Percentiles rank a stretch among this genome's conserved stretches.
These are phyloP conservation scores for Morpho achilles DNA, from an alignment of 2,888 invertebrate species.

Conservation along the genomic window DNA sequence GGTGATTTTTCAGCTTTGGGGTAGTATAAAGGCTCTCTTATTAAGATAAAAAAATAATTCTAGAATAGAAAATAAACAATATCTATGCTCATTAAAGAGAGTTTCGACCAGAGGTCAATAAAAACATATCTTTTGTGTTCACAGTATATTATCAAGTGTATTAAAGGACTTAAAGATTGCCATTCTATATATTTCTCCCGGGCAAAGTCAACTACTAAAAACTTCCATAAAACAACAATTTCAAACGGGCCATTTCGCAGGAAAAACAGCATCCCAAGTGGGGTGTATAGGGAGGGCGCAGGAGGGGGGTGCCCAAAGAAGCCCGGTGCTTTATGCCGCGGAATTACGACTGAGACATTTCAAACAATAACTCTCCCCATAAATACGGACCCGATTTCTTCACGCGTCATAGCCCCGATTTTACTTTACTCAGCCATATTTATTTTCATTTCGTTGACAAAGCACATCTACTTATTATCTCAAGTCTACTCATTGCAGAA, in stretches of 20 bases:
- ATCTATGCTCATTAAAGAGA: no score
- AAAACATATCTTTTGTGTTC: no score
- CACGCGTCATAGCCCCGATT: slow-evolving; percentile 75
- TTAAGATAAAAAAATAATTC: no score
- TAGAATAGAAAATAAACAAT: no score
- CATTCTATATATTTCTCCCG: slow-evolving; percentile 63
- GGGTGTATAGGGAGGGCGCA: slow-evolving; percentile 34
- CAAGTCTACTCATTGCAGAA: background rate
- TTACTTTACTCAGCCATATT: slow-evolving; percentile 46
- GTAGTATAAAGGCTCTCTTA: no score
- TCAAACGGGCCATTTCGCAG: slow-evolving; percentile 76
- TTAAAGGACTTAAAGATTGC: slow-evolving; percentile 53
- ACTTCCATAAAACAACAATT: slow-evolving; percentile 79
- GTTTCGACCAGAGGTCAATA: no score
- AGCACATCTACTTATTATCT: background rate
- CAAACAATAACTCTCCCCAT: slow-evolving; percentile 77
- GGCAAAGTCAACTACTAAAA: slow-evolving; percentile 78
- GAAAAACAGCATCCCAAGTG: slow-evolving; percentile 74
- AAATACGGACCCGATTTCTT: slow-evolving; percentile 76
- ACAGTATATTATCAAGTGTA: slow-evolving; percentile 17
- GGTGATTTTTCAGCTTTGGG: no score
- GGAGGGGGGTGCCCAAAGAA: slow-evolving; percentile 55
- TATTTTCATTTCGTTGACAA: slow-evolving; percentile 10
- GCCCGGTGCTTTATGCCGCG: slow-evolving; percentile 71
- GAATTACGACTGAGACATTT: slow-evolving; percentile 80